phyloP scores from a whole-genome alignment of 1,140 invertebrate species.

The Xylocopa sonorina region DNA sequence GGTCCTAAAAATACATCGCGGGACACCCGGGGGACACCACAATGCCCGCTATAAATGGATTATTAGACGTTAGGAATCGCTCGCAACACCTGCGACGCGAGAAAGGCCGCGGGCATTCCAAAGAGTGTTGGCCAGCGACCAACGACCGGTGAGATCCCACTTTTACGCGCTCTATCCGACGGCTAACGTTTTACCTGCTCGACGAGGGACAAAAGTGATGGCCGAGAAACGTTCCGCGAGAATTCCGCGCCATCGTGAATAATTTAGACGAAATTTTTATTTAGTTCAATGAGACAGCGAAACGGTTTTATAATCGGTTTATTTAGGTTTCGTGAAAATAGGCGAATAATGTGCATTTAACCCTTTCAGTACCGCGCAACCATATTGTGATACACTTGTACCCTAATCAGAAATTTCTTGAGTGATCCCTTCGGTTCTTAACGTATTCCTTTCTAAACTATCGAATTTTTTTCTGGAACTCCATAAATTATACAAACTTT shows the following conservation, averaged over 20 bases:
- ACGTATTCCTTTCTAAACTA: too few species aligned
- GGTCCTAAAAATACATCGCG: conserved; percentile 68
- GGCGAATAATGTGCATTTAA: too few species aligned
- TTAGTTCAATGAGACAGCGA: not conserved
- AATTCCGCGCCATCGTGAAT: conserved; percentile 19
- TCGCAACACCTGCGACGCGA: conserved; percentile 41
- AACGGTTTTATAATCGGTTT: too few species aligned
- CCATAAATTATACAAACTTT: too few species aligned
- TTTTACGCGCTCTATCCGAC: conserved; percentile 48
- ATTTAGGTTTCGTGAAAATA: too few species aligned
- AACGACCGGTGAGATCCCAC: conserved; percentile 48
- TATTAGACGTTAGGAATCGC: conserved; percentile 65
- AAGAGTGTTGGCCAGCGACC: conserved; percentile 42
- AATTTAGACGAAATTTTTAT: conserved; percentile 54
- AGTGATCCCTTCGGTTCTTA: too few species aligned
- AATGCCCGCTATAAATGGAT: conserved; percentile 65
- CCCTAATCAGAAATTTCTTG: too few species aligned
- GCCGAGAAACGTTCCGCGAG: conserved; percentile 56
- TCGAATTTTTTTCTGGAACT: too few species aligned
- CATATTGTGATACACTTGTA: too few species aligned
- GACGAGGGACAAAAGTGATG: conserved; percentile 55
- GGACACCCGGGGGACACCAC: conserved; percentile 17
- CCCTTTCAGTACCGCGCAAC: too few species aligned
- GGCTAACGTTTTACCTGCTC: conserved; percentile 69
- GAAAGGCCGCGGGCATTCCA: conserved; percentile 6